A percentile compares a stretch with the other conserved stretches of the same genome.
These are phyloP conservation scores for Natrix natrix DNA, from an alignment of 2,797 vertebrate genomes.

Conservation along the genomic window DNA sequence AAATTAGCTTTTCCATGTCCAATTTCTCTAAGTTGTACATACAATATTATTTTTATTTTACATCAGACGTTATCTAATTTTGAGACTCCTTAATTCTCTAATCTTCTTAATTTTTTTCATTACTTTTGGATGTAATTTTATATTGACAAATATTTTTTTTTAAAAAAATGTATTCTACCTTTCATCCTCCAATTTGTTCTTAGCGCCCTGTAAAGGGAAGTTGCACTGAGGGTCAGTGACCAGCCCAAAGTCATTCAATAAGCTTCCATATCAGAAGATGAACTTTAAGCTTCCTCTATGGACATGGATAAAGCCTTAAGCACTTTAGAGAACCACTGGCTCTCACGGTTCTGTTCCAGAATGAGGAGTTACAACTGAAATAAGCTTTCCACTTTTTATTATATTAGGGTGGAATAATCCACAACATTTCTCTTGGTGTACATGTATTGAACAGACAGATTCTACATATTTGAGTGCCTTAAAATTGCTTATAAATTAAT, in stretches of 20 bases:
- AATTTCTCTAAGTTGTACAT: not conserved
- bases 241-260: not conserved
- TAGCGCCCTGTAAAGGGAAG: not conserved
- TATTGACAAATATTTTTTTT: not conserved
- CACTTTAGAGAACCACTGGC: not conserved
- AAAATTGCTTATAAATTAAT: not conserved
- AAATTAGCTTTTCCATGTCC: not conserved
- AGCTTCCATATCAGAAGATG: not conserved
- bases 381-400: not conserved
- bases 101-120: not conserved
- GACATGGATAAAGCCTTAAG: not conserved
- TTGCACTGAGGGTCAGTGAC: not conserved
- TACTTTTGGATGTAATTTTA: slow-evolving; percentile 14
- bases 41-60: slow-evolving; percentile 13
- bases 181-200: not conserved
- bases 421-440: not conserved
- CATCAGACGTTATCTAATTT: slow-evolving; percentile 12
- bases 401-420: not conserved
- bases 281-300: not conserved
- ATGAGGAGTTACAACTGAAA: not conserved
- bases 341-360: not conserved
- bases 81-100: slow-evolving; percentile 47
- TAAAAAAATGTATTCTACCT: not conserved
- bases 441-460: not conserved
- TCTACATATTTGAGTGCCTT: not conserved